phyloP scores from a whole-genome alignment of 2,113 vertebrate genomes.

The Oostethus manadensis region DNA sequence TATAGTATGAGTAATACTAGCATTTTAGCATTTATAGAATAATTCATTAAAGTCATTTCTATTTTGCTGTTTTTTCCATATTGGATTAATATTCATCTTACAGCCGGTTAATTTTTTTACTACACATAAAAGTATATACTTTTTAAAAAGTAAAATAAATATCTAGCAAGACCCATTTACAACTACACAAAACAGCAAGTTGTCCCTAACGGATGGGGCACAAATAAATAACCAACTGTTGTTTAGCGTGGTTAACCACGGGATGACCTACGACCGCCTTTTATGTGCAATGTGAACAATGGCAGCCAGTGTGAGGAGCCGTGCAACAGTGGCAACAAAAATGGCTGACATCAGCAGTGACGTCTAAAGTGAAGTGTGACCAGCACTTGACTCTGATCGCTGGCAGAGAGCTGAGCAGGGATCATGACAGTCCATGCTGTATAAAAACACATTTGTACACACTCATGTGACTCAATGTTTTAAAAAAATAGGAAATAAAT shows the following conservation, averaged over 20 bases:
- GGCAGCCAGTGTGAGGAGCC: conserved; percentile 6
- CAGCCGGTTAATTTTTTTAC: too few species aligned
- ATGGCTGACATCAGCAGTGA: conserved; percentile 23
- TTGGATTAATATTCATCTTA: too few species aligned
- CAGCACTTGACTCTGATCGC: conserved; percentile 36
- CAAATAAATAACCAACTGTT: conserved; percentile 4
- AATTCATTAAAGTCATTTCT: too few species aligned
- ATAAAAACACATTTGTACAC: conserved; percentile 36
- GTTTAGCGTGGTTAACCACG: background rate
- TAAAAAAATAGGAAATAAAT: too few species aligned
- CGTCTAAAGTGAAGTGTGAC: conserved; percentile 31
- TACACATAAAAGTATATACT: too few species aligned
- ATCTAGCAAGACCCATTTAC: background rate
- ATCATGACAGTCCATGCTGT: conserved; percentile 49
- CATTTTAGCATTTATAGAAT: too few species aligned
- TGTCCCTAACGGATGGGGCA: background rate
- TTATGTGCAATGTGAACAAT: conserved; percentile 13
- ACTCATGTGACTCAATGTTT: conserved; percentile 26
- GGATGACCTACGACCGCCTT: conserved; percentile 5
- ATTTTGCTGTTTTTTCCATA: too few species aligned
- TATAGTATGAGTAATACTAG: too few species aligned
- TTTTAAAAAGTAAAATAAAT: too few species aligned
- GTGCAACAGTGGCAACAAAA: conserved; percentile 17
- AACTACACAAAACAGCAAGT: background rate
- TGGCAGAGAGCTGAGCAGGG: conserved; percentile 36